A percentile compares a stretch with the other conserved stretches of the same genome.
These are phyloP conservation scores for Cherax destructor DNA, from an alignment of 1,140 invertebrate genomes.

Conservation along the genomic window DNA sequence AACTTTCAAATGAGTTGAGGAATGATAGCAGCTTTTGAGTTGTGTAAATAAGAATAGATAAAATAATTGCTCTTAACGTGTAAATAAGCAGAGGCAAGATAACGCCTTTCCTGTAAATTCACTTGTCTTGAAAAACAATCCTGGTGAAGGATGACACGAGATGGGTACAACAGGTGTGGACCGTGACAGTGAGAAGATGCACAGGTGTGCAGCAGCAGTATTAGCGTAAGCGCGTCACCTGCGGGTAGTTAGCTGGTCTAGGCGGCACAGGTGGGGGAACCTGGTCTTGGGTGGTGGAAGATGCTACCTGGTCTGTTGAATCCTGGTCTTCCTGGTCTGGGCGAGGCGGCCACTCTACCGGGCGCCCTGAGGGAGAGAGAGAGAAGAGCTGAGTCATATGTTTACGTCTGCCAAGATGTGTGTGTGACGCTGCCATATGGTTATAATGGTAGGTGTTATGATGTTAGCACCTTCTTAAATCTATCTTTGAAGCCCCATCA, in stretches of 20 bases:
- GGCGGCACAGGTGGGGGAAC: constrained; percentile 35
- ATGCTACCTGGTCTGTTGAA: not conserved
- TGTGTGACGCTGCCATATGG: not conserved
- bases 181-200: not conserved
- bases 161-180: not conserved
- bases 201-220: not conserved
- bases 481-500: too few relatives aligned
- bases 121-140: too few relatives aligned
- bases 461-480: too few relatives aligned
- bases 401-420: not conserved
- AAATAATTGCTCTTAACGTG: too few relatives aligned
- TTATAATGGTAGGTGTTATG: not conserved
- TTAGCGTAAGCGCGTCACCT: constrained; percentile 22
- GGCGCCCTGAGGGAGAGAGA: constrained; percentile 24
- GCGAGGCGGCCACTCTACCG: constrained; percentile 50
- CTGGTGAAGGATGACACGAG: too few relatives aligned
- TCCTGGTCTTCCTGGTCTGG: constrained; percentile 1
- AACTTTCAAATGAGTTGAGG: too few relatives aligned
- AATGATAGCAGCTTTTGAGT: too few relatives aligned
- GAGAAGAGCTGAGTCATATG: not conserved
- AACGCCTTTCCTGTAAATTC: too few relatives aligned
- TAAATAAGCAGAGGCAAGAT: too few relatives aligned
- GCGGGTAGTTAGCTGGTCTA: constrained; percentile 48
- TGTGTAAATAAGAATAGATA: too few relatives aligned
- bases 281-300: not conserved